phyloP scores from a whole-genome alignment of 2,797 vertebrate species.

The Ambastaia sidthimunki region DNA sequence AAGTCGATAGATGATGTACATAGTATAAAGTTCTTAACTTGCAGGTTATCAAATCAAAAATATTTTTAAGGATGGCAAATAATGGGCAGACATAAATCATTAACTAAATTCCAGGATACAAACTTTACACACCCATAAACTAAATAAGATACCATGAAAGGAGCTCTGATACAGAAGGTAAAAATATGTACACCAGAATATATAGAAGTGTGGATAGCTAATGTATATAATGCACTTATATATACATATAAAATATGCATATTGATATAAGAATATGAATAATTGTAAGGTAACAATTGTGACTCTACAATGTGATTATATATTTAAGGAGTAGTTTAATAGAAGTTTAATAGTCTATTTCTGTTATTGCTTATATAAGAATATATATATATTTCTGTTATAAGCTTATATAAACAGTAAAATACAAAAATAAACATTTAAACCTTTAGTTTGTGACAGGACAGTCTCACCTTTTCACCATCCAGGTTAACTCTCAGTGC shows the following conservation, averaged over 20 bases:
- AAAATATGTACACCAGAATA: too few species aligned
- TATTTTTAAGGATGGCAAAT: background rate
- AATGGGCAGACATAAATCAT: background rate
- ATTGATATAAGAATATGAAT: too few species aligned
- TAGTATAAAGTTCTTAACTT: too few species aligned
- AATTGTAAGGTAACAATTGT: too few species aligned
- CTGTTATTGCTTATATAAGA: background rate
- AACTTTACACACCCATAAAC: background rate
- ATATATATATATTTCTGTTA: background rate
- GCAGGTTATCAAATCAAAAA: background rate
- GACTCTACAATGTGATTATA: too few species aligned
- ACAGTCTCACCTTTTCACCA: constrained; percentile 85
- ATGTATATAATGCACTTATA: too few species aligned
- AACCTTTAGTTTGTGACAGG: background rate
- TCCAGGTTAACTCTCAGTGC: constrained; percentile 93
- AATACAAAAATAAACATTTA: background rate
- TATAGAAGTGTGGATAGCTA: too few species aligned
- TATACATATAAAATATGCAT: too few species aligned
- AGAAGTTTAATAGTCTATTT: background rate
- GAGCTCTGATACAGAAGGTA: too few species aligned
- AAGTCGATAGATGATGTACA: too few species aligned
- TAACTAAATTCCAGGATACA: background rate
- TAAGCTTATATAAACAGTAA: background rate
- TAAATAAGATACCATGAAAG: background rate
- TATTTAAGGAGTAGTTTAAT: too few species aligned